Evolutionary conservation across 2,888 invertebrate species (phyloP), one percentile per base, ranked within the genome.

Genomic region (Notodonta ziczac): DNA sequence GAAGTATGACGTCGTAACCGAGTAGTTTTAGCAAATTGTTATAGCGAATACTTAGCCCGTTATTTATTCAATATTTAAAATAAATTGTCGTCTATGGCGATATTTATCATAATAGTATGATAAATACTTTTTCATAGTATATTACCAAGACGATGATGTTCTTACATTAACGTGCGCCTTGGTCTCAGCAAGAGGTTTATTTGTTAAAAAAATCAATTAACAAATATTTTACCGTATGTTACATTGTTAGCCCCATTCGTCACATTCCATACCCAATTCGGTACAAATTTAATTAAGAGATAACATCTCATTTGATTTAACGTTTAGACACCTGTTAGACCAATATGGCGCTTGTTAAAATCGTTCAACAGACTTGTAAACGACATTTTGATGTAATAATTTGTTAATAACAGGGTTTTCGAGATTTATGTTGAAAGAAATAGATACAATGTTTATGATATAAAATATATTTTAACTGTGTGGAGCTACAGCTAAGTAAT

Each of bases 241-340:
- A 46, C 46, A 46, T 46, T 46, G 46, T 46, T n/a, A 46, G 46
- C 46, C 46, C 46, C 13, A 46, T 46, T 46, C 4, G 46, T 13
- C 5, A 46, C 46, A 46, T n/a, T 9, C 9, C 10, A 10, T 42
- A 55, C 55, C 55, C 42, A 42, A 39, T 55, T 55, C 12, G 14
- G 55, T 42, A 13, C 16, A 48, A 51, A 50, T 54, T 55, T 58
- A 58, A 61, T 57, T 58, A 55, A 56, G 44, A 56, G 56, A 56
- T 56, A 56, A 44, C 7, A 56, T 56, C 56, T 24, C 44, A 44
- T 56, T 55, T 44, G 56, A 56, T 56, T 56, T 56, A 56, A 44
- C 44, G 39, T 14, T 40, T 39, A 14, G 14, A 8, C 56, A 56
- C 14, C 56, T 56, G 56, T 56, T 56, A 42, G 5, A 10, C 44